Percentiles rank a stretch among this genome's conserved stretches.
These are phyloP conservation scores for Yponomeuta cagnagella DNA, from an alignment of 2,888 invertebrate species.

Conservation along the genomic window DNA sequence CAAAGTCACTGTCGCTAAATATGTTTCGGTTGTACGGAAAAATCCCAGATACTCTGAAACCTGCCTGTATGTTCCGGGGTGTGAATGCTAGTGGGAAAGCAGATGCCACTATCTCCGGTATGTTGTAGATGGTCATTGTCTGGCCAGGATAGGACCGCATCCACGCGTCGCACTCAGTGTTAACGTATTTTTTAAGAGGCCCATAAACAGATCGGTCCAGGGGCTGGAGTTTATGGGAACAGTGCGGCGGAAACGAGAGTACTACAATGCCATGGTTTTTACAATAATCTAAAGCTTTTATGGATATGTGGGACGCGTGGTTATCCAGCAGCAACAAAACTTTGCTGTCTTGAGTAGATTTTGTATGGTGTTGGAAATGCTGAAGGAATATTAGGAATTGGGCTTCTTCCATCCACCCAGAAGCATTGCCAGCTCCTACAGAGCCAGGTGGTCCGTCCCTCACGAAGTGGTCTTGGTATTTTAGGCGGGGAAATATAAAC, in stretches of 20 bases:
- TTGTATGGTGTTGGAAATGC: constrained; percentile 27
- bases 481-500: constrained; percentile 29
- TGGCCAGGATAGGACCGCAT: constrained; percentile 20
- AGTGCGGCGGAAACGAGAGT: constrained; percentile 31
- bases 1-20: constrained; percentile 9
- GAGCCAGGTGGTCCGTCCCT: constrained; percentile 28
- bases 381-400: constrained; percentile 29
- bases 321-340: constrained; percentile 30
- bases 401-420: constrained; percentile 22
- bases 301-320: constrained; percentile 28
- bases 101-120: constrained; percentile 19
- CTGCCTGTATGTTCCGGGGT: too few relatives aligned
- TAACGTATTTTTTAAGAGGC: constrained; percentile 22
- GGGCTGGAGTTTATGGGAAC: constrained; percentile 30
- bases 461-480: constrained; percentile 28
- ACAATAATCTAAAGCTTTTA: constrained; percentile 25
- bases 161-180: constrained; percentile 19
- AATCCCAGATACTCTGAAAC: too few relatives aligned
- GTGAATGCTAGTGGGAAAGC: too few relatives aligned
- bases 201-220: constrained; percentile 21
- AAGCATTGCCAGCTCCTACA: constrained; percentile 23
- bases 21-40: too few relatives aligned
- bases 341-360: constrained; percentile 20
- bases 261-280: constrained; percentile 27
- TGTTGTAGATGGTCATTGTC: constrained; percentile 21